These are phyloP conservation scores for Cloeon dipterum DNA, from an alignment of 2,888 invertebrate genomes.

Conservation along the genomic window DNA sequence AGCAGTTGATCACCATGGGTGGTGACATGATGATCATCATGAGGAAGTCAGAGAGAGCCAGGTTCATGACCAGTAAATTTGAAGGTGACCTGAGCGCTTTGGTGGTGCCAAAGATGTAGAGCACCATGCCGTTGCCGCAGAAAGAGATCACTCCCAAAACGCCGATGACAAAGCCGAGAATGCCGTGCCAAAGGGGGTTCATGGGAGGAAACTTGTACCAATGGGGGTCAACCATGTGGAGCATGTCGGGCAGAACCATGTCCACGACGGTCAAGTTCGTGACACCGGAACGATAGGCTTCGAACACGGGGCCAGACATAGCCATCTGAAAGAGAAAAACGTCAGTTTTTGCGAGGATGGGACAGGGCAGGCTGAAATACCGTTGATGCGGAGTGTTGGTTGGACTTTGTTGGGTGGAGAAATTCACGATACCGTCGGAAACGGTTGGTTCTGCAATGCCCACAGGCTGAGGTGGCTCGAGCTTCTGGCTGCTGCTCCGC, in stretches of 20 bases:
- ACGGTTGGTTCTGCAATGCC: too few species aligned
- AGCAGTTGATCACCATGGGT: conserved; percentile 64
- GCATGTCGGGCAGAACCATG: conserved; percentile 45
- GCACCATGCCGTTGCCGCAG: conserved; percentile 41
- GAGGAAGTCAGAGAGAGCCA: conserved; percentile 74
- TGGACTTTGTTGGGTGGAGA: too few species aligned
- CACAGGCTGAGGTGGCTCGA: too few species aligned
- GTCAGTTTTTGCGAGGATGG: too few species aligned
- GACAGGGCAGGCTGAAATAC: too few species aligned
- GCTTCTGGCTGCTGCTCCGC: too few species aligned
- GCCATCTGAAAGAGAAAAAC: too few species aligned
- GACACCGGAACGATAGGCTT: conserved; percentile 15
- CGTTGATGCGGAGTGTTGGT: too few species aligned
- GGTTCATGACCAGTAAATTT: conserved; percentile 72
- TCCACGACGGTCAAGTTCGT: conserved; percentile 62
- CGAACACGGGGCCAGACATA: background rate
- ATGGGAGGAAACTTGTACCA: conserved; percentile 65
- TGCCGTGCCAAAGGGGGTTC: conserved; percentile 71
- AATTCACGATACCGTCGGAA: too few species aligned
- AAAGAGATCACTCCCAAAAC: conserved; percentile 45
- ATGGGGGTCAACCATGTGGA: conserved; percentile 46
- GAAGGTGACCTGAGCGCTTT: conserved; percentile 67
- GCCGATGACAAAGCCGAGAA: conserved; percentile 56
- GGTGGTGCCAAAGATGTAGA: conserved; percentile 50
- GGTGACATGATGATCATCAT: conserved; percentile 73